Evolutionary conservation across 2,888 invertebrate species (phyloP), one percentile per base, ranked within the genome.

Genomic region (Neelides folsomi): DNA sequence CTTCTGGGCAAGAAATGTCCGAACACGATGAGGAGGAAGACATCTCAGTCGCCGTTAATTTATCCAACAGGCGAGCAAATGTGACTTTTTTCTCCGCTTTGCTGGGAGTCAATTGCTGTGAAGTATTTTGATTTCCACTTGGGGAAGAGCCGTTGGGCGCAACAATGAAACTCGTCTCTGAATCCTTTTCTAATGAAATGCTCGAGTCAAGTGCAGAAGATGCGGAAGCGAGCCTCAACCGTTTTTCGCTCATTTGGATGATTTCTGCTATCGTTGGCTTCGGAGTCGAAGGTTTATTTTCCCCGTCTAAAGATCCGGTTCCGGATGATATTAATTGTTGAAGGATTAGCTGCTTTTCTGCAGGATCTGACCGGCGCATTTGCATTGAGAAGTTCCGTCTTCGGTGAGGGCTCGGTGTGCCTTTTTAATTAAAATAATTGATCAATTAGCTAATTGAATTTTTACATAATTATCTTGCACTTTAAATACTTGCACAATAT

Each of bases 371-470:
- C 35, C 65, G 53, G 2, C 63, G 59, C 15, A 61, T 59, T 49
- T 64, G 83, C 18, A 83, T 83, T 8, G 83, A 83, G 69, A 83
- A 83, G 72, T 83, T 83, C 64, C 83, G 76, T 71, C 83, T 82
- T 72, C 83, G 82, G 65, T 83, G 78, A 45, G 83, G 83, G 49
- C 83, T 83, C 27, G 83, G 83, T 39, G 82, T 79, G 67, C 82
- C 83, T 84, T 73, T 1, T 51, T 37, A 47, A 49, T 15, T 15
- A 43, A 36, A 54, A 18, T 12, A 19, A 2, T 16, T 51, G 34
- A 9, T 7, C 7, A 27, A 27, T 27, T 27, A 27, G 7, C 27
- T 7, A 27, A 27, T 27, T n/a, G n/a, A n/a, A n/a, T n/a, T n/a
- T n/a, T n/a, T n/a, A n/a, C n/a, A n/a, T n/a, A n/a, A n/a, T n/a